Conservation (phyloP, 2,113 vertebrate species). For the Cryptomyrus ogoouensis region DNA sequence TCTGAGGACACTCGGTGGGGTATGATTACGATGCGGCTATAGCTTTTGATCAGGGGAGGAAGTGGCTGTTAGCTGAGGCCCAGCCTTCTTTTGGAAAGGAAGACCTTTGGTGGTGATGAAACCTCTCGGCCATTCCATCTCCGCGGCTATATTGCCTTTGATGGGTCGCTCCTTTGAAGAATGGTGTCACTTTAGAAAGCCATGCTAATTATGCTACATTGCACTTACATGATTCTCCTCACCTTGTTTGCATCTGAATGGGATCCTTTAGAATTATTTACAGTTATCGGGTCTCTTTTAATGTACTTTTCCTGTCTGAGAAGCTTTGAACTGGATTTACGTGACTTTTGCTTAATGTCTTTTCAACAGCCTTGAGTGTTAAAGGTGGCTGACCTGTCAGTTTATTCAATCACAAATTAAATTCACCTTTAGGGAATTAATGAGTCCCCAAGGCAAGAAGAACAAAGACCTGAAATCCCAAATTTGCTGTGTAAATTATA, state of each 20-base stretch:
- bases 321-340: neutral
- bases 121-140: slow-evolving; percentile 31
- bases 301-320: neutral
- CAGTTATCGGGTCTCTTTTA: neutral
- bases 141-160: slow-evolving; percentile 32
- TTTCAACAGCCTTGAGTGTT: neutral
- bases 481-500: neutral
- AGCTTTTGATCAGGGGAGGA: neutral
- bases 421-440: neutral
- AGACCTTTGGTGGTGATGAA: neutral
- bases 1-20: neutral
- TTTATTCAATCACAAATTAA: neutral
- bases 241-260: slow-evolving; percentile 11
- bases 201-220: slow-evolving; percentile 41
- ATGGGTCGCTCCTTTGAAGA: slow-evolving; percentile 36
- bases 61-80: neutral
- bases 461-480: neutral
- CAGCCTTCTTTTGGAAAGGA: neutral
- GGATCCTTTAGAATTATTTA: slow-evolving; percentile 6
- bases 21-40: neutral
- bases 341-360: neutral
- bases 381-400: neutral
- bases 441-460: neutral
- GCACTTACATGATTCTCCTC: slow-evolving; percentile 33
- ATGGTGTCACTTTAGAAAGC: slow-evolving; percentile 39